These are phyloP conservation scores for Aphodius sticticus DNA, from an alignment of 2,888 invertebrate species.

Conservation along the genomic window DNA sequence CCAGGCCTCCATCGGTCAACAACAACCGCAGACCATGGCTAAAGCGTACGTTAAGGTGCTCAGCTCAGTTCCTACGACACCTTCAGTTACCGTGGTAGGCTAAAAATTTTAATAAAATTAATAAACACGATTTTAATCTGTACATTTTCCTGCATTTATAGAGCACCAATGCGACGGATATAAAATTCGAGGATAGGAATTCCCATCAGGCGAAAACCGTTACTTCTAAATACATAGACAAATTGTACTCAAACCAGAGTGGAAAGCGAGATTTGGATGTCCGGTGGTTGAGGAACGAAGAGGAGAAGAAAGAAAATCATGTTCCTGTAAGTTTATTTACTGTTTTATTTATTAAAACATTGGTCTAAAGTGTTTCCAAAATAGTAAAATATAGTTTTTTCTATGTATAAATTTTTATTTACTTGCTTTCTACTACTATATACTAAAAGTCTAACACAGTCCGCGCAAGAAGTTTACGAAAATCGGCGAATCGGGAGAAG, in stretches of 20 bases:
- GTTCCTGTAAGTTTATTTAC: slow-evolving; percentile 34
- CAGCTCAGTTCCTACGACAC: slow-evolving; percentile 53
- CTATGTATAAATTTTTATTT: too few relatives aligned
- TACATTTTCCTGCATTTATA: slow-evolving; percentile 13
- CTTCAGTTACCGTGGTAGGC: slow-evolving; percentile 47
- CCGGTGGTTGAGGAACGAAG: slow-evolving; percentile 50
- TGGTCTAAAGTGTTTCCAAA: too few relatives aligned
- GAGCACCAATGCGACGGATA: slow-evolving; percentile 31
- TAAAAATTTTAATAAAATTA: background rate
- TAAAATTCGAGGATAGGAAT: slow-evolving; percentile 35
- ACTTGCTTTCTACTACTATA: too few relatives aligned
- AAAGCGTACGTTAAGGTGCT: slow-evolving; percentile 59
- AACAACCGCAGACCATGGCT: slow-evolving; percentile 49
- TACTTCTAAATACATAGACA: slow-evolving; percentile 56
- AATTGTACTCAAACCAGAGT: slow-evolving; percentile 50
- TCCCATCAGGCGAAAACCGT: slow-evolving; percentile 46
- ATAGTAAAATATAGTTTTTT: too few relatives aligned
- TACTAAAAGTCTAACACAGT: too few relatives aligned
- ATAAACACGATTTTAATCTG: background rate
- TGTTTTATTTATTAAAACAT: too few relatives aligned
- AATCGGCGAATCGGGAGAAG: too few relatives aligned
- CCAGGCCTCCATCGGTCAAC: slow-evolving; percentile 56
- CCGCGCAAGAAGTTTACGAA: too few relatives aligned
- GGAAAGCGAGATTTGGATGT: slow-evolving; percentile 53
- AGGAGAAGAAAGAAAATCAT: slow-evolving; percentile 47